A percentile compares a stretch with the other conserved stretches of the same genome.
These are phyloP conservation scores for Holothuria scabra DNA, from an alignment of 53 echinoderm and acorn worm genomes.

Conservation along the genomic window DNA sequence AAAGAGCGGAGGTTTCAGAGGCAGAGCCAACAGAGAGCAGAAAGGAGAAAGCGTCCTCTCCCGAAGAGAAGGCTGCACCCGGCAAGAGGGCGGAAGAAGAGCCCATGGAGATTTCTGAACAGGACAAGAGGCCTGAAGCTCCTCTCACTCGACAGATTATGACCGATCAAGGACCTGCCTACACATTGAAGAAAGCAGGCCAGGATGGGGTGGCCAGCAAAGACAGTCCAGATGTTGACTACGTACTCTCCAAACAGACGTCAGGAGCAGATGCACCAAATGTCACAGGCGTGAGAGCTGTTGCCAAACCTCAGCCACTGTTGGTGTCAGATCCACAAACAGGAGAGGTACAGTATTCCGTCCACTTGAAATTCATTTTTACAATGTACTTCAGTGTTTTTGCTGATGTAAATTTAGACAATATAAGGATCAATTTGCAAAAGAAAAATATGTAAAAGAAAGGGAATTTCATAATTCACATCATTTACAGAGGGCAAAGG, in stretches of 20 bases:
- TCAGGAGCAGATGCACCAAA: slow-evolving; percentile 31
- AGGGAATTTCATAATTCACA: no score
- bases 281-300: slow-evolving; percentile 52
- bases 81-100: background rate
- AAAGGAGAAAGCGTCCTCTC: slow-evolving; percentile 45
- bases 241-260: slow-evolving; percentile 35
- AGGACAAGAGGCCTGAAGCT: slow-evolving; percentile 12
- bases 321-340: slow-evolving; percentile 53
- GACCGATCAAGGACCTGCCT: slow-evolving; percentile 83
- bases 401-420: no score
- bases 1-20: slow-evolving; percentile 31
- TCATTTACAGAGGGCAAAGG: no score
- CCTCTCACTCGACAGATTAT: slow-evolving; percentile 70
- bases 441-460: no score
- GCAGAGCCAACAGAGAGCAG: slow-evolving; percentile 32
- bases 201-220: slow-evolving; percentile 43
- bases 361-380: no score
- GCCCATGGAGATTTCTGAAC: slow-evolving; percentile 18
- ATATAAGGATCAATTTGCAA: no score
- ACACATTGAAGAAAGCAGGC: slow-evolving; percentile 68
- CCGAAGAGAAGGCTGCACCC: slow-evolving; percentile 13
- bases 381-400: no score
- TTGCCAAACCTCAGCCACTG: slow-evolving; percentile 57
- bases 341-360: slow-evolving; percentile 4
- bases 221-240: slow-evolving; percentile 57